Percentiles rank a stretch among this genome's conserved stretches.
Conservation (phyloP, 2,113 vertebrate species). For the Dicentrarchus labrax region DNA sequence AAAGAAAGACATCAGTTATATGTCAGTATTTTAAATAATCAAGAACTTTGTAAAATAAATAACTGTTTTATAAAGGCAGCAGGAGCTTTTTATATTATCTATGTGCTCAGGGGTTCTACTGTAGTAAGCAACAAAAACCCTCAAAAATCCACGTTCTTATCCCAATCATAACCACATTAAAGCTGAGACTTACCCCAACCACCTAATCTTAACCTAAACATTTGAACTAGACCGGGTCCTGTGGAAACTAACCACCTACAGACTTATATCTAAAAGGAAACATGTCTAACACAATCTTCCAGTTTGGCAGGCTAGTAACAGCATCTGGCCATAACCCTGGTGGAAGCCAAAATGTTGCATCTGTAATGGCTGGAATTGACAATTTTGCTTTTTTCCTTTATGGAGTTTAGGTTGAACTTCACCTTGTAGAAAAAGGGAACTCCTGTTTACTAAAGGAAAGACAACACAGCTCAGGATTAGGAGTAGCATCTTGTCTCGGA, state of each 20-base stretch:
- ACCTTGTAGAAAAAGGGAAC: neutral
- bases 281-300: conserved; percentile 11
- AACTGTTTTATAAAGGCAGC: neutral
- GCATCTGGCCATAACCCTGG: neutral
- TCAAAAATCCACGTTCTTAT: conserved; percentile 2
- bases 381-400: conserved; percentile 7
- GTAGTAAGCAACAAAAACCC: conserved; percentile 11
- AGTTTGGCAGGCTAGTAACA: neutral
- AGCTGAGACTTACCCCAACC: neutral
- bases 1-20: neutral
- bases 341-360: neutral
- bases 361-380: neutral
- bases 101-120: neutral
- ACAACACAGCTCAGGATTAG: neutral
- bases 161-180: conserved; percentile 33
- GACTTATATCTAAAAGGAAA: conserved; percentile 12
- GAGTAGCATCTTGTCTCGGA: conserved; percentile 3
- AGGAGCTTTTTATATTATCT: neutral
- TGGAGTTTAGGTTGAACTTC: neutral
- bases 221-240: neutral
- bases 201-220: conserved; percentile 23
- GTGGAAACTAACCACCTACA: conserved; percentile 18
- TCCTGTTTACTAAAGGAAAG: neutral
- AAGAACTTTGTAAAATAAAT: conserved; percentile 1
- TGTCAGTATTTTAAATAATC: neutral